These are phyloP conservation scores for Carlito syrichta DNA, from an alignment of 2,113 vertebrate genomes.

Conservation along the genomic window DNA sequence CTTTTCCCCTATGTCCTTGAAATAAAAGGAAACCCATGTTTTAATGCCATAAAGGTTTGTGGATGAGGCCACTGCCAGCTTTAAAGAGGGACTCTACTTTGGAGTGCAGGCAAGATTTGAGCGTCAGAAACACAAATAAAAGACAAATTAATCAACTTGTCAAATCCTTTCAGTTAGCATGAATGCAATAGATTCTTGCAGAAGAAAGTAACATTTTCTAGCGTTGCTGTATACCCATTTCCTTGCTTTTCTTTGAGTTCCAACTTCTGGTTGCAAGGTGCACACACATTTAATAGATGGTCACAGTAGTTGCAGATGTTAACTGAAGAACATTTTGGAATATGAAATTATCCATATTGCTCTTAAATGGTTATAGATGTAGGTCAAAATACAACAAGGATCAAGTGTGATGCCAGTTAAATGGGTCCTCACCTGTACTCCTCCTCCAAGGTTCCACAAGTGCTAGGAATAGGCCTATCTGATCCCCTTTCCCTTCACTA, in stretches of 20 bases:
- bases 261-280: not conserved
- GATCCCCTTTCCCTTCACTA: too few species aligned
- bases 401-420: not conserved
- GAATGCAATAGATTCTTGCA: slow-evolving; percentile 11
- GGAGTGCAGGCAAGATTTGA: slow-evolving; percentile 9
- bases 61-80: slow-evolving; percentile 16
- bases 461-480: not conserved
- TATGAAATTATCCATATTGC: not conserved
- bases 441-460: not conserved
- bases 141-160: slow-evolving; percentile 69
- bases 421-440: not conserved
- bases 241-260: slow-evolving; percentile 33
- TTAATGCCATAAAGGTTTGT: slow-evolving; percentile 9
- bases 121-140: slow-evolving; percentile 42
- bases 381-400: not conserved
- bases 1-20: slow-evolving; percentile 25
- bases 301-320: not conserved
- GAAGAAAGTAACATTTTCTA: slow-evolving; percentile 28
- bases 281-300: not conserved
- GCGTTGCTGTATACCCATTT: not conserved
- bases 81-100: slow-evolving; percentile 40
- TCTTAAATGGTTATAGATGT: not conserved
- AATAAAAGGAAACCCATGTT: slow-evolving; percentile 13
- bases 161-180: slow-evolving; percentile 38
- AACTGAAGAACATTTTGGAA: not conserved